These are phyloP conservation scores for Parauchenoglanis punctatus DNA, from an alignment of 2,797 vertebrate genomes.

Conservation along the genomic window DNA sequence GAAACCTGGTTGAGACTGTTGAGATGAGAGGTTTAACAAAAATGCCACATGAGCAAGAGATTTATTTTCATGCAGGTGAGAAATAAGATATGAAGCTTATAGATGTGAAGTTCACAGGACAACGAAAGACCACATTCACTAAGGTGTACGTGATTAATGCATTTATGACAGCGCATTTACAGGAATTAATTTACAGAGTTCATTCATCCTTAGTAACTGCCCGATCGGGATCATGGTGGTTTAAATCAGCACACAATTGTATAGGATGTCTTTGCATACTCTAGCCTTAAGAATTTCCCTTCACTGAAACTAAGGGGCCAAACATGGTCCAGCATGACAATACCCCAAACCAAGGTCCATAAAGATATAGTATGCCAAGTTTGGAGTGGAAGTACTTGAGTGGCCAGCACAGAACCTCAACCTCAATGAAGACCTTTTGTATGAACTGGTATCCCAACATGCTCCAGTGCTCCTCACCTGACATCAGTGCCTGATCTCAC, in stretches of 20 bases:
- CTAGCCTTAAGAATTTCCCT: background rate
- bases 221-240: background rate
- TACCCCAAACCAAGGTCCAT: background rate
- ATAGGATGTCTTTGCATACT: background rate
- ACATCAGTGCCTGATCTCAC: too few species aligned
- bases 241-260: background rate
- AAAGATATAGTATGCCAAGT: background rate
- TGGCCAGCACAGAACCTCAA: background rate
- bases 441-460: background rate
- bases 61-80: background rate
- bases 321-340: background rate
- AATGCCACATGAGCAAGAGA: background rate
- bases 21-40: background rate
- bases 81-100: background rate
- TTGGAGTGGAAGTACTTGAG: background rate
- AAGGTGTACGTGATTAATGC: background rate
- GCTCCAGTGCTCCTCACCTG: background rate
- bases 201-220: background rate
- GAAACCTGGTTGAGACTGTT: background rate
- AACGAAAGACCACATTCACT: background rate
- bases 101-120: background rate
- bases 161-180: background rate
- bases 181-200: background rate
- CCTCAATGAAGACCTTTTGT: background rate
- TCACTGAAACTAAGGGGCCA: background rate